Evolutionary conservation across 2,113 vertebrate genomes (phyloP).

Genomic region (Calonectris borealis): DNA sequence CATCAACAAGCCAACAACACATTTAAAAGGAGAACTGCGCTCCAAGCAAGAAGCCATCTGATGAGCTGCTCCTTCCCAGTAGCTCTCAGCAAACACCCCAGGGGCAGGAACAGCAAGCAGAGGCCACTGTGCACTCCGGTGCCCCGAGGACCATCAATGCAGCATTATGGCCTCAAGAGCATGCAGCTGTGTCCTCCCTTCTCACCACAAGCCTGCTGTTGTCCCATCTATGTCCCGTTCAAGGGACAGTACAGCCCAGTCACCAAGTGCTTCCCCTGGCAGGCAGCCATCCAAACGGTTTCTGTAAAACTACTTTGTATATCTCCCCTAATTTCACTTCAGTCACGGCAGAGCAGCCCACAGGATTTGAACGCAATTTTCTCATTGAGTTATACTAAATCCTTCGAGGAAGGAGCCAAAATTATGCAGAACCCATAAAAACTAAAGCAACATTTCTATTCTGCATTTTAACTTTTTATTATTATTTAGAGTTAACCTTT

Average conservation of each 20-base stretch:
- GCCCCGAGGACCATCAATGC: background rate
- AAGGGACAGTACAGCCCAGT: background rate
- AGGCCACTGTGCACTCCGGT: background rate
- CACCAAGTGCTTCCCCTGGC: background rate
- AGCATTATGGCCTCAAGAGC: background rate
- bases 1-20: background rate
- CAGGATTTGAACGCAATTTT: conserved; percentile 70
- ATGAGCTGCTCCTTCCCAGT: background rate
- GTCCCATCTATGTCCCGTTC: background rate
- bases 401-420: conserved; percentile 68
- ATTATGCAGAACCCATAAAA: conserved; percentile 77
- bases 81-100: background rate
- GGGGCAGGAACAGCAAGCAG: background rate
- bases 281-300: background rate
- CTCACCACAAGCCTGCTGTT: background rate
- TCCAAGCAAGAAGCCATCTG: background rate
- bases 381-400: conserved; percentile 67
- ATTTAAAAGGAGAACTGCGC: background rate
- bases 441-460: conserved; percentile 72
- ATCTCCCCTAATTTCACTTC: conserved; percentile 51
- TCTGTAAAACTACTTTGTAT: background rate
- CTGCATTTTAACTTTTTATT: conserved; percentile 71
- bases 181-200: too few species aligned
- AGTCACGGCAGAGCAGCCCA: conserved; percentile 56
- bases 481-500: conserved; percentile 85